Evolutionary conservation across 2,888 invertebrate species (phyloP).

Genomic region (Pegoplata infirma): DNA sequence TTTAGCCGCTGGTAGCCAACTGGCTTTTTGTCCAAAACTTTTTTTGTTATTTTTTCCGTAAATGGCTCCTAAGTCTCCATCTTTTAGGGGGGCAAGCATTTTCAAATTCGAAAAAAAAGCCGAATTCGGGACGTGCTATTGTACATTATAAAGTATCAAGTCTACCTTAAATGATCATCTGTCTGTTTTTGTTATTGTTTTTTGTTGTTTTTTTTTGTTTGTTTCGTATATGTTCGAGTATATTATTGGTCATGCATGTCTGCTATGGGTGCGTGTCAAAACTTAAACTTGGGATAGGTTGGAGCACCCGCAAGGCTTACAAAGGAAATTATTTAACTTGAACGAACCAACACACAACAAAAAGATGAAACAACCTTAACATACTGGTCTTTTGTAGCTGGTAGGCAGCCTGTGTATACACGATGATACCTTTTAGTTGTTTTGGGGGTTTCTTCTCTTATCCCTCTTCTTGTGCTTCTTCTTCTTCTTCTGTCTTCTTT

Average conservation of each 20-base stretch:
- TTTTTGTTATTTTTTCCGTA: too few species aligned
- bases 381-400: conserved; percentile 43
- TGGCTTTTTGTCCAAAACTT: too few species aligned
- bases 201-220: conserved; percentile 18
- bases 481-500: too few species aligned
- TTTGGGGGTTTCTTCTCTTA: conserved; percentile 9
- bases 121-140: too few species aligned
- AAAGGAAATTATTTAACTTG: conserved; percentile 60
- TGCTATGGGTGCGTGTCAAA: conserved; percentile 73
- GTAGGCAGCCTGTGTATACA: not conserved
- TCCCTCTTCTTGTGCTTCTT: conserved; percentile 30
- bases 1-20: too few species aligned
- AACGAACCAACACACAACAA: conserved; percentile 62
- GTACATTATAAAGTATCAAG: too few species aligned
- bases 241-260: conserved; percentile 63
- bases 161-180: conserved; percentile 46
- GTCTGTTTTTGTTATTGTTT: conserved; percentile 40
- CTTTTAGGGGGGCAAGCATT: too few species aligned
- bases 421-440: not conserved
- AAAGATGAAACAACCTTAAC: conserved; percentile 62
- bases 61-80: too few species aligned
- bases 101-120: too few species aligned
- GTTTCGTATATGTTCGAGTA: too few species aligned
- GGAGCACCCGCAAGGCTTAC: conserved; percentile 72
- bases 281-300: conserved; percentile 76